Evolutionary conservation across 1,140 invertebrate species (phyloP).

Genomic region (Prorops nasuta): DNA sequence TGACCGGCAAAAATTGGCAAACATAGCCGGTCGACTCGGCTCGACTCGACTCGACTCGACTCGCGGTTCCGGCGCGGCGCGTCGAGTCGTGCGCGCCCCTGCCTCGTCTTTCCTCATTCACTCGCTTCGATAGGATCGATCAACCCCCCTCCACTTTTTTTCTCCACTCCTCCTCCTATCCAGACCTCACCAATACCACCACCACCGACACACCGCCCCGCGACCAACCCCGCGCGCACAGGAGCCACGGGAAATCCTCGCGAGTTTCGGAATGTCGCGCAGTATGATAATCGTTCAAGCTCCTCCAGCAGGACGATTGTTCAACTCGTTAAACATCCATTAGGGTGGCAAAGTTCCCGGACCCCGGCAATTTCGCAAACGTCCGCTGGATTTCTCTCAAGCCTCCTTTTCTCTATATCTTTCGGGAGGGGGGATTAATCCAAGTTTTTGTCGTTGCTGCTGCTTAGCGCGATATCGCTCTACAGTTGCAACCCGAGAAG

Average conservation of each 20-base stretch:
- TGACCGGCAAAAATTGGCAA: slow-evolving; percentile 22
- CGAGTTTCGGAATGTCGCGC: too few species aligned
- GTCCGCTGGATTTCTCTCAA: background rate
- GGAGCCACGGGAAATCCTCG: too few species aligned
- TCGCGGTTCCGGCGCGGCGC: too few species aligned
- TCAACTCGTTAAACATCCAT: slow-evolving; percentile 54
- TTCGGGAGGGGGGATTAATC: slow-evolving; percentile 30
- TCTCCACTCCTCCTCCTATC: background rate
- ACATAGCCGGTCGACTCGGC: slow-evolving; percentile 17
- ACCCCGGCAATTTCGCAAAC: slow-evolving; percentile 33
- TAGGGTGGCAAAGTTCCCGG: slow-evolving; percentile 34
- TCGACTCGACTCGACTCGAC: slow-evolving; percentile 4
- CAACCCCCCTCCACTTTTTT: background rate
- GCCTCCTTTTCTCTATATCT: slow-evolving; percentile 11
- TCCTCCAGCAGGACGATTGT: slow-evolving; percentile 55
- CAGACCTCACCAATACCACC: slow-evolving; percentile 1
- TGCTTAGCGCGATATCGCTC: background rate
- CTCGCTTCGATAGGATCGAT: background rate
- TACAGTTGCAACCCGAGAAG: too few species aligned
- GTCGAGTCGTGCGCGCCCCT: background rate
- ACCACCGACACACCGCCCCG: too few species aligned
- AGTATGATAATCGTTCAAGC: slow-evolving; percentile 47
- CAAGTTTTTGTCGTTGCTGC: slow-evolving; percentile 25
- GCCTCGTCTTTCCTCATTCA: slow-evolving; percentile 9
- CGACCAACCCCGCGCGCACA: too few species aligned